Percentiles rank a stretch among this genome's conserved stretches.
These are phyloP conservation scores for Adelognathus sp. DNA, from an alignment of 2,888 invertebrate species.

Conservation along the genomic window DNA sequence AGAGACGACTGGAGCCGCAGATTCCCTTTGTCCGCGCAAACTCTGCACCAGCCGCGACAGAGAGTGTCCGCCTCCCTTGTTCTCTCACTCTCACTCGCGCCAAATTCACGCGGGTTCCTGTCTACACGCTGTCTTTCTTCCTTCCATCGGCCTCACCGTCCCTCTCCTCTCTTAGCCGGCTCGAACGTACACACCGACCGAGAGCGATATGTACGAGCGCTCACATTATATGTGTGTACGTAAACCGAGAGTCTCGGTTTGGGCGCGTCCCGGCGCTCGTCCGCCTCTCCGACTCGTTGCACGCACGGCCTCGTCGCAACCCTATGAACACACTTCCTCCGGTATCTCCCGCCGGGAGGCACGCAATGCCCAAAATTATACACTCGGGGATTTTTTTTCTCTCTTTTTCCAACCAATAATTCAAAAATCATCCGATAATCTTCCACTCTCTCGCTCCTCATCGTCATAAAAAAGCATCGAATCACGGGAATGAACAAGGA, in stretches of 20 bases:
- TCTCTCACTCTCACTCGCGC: constrained; percentile 48
- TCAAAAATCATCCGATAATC: background rate
- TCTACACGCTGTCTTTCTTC: constrained; percentile 51
- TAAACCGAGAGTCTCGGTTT: constrained; percentile 43
- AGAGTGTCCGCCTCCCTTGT: constrained; percentile 53
- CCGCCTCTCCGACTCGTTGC: constrained; percentile 32
- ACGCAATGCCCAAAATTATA: background rate
- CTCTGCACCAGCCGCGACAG: constrained; percentile 73
- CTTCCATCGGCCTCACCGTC: constrained; percentile 53
- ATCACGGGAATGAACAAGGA: too few species aligned
- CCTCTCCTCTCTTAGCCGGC: constrained; percentile 34
- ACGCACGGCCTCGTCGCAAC: constrained; percentile 40
- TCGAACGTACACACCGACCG: constrained; percentile 28
- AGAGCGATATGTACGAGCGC: background rate
- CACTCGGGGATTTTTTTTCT: background rate
- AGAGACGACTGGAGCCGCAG: constrained; percentile 76
- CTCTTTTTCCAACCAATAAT: too few species aligned
- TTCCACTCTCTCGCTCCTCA: background rate
- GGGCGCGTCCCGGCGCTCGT: constrained; percentile 57
- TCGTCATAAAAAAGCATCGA: too few species aligned
- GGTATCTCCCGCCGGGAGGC: constrained; percentile 19
- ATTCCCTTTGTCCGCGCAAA: constrained; percentile 80
- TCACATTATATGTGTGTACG: background rate
- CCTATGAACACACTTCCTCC: constrained; percentile 33
- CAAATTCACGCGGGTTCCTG: constrained; percentile 46